These are phyloP conservation scores for Scylla paramamosain DNA, from an alignment of 1,140 invertebrate species.

Conservation along the genomic window DNA sequence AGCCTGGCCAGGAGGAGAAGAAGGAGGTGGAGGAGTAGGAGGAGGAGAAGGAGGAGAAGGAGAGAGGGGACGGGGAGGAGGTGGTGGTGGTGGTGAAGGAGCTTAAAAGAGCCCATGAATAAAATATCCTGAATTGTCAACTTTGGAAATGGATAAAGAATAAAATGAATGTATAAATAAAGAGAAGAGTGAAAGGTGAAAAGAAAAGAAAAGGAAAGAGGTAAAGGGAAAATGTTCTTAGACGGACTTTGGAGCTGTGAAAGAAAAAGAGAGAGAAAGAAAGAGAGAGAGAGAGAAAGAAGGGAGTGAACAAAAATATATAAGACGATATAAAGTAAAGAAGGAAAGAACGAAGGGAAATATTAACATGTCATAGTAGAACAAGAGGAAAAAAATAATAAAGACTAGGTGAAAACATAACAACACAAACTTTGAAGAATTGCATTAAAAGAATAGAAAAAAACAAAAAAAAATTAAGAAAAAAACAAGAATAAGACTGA, in stretches of 20 bases:
- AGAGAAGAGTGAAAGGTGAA: background rate
- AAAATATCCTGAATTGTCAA: slow-evolving; percentile 69
- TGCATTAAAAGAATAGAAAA: background rate
- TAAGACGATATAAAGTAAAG: too few relatives aligned
- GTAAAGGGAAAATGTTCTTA: background rate
- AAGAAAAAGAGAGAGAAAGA: background rate
- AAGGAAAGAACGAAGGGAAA: background rate
- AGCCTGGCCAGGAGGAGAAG: background rate
- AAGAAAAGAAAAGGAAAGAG: background rate
- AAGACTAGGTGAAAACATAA: background rate
- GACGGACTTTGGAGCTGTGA: background rate
- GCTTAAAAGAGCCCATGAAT: slow-evolving; percentile 66
- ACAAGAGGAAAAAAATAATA: background rate
- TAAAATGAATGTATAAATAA: background rate
- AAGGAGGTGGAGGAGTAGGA: background rate
- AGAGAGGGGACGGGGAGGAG: background rate
- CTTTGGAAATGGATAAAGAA: slow-evolving; percentile 56
- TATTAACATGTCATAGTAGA: background rate
- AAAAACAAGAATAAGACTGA: background rate
- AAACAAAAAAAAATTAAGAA: background rate
- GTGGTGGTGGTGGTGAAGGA: background rate
- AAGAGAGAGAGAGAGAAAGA: background rate
- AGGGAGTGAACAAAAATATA: background rate
- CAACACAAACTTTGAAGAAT: too few relatives aligned
- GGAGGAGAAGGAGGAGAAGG: background rate